Evolutionary conservation across 2,113 vertebrate species (phyloP).

Genomic region (Pedionomus torquatus): DNA sequence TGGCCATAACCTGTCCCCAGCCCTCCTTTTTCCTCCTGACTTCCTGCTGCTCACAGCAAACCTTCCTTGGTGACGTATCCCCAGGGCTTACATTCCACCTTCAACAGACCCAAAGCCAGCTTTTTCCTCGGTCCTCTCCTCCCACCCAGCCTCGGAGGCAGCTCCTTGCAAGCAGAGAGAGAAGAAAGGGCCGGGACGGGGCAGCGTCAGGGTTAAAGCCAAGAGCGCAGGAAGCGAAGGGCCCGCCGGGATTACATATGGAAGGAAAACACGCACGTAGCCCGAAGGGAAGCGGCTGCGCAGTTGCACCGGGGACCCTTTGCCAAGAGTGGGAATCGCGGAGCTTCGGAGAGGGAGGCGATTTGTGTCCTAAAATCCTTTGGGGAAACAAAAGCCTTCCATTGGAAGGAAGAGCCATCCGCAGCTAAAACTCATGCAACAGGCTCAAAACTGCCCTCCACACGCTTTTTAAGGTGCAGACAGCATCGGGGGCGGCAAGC

Average conservation of each 20-base stretch:
- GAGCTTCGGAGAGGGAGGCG: not conserved
- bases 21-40: not conserved
- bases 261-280: conserved; percentile 8
- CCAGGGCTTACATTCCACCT: not conserved
- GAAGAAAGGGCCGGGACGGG: not conserved
- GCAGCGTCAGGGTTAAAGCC: not conserved
- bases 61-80: not conserved
- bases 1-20: not conserved
- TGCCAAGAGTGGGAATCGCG: not conserved
- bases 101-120: not conserved
- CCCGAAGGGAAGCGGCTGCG: not conserved
- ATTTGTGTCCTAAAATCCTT: not conserved
- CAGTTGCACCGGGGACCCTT: not conserved
- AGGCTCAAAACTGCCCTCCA: not conserved
- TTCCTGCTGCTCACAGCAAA: not conserved
- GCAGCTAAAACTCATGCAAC: accelerated
- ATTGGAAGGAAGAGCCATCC: not conserved
- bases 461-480: not conserved
- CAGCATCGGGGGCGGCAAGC: not conserved
- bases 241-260: conserved; percentile 19
- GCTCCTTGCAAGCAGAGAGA: not conserved
- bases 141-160: not conserved
- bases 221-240: not conserved
- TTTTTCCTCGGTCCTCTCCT: not conserved
- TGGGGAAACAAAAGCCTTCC: not conserved